phyloP scores from a whole-genome alignment of 2,113 vertebrate species.

The Lanius ludovicianus region DNA sequence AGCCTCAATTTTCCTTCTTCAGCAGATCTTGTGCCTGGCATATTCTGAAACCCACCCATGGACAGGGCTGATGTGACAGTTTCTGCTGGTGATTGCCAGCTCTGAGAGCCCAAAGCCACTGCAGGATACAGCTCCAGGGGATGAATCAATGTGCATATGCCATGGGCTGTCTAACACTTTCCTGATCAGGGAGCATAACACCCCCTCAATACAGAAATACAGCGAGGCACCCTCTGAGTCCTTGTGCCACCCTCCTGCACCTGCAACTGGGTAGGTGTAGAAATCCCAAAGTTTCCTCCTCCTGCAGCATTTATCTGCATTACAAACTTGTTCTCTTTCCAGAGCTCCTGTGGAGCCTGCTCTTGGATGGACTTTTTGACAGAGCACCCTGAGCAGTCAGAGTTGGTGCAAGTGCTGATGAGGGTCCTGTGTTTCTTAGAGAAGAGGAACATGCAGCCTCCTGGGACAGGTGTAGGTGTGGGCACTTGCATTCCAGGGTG shows the following conservation, averaged over 20 bases:
- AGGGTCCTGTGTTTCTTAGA: slow-evolving; percentile 55
- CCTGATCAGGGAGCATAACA: not conserved
- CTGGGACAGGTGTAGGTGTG: not conserved
- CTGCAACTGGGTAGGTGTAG: not conserved
- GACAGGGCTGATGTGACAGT: not conserved
- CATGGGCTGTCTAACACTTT: accelerated
- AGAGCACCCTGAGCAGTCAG: slow-evolving; percentile 4
- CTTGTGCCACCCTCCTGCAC: not conserved
- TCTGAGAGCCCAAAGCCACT: not conserved
- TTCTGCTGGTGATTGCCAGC: not conserved
- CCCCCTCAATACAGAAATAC: accelerated
- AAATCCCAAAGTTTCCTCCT: not conserved
- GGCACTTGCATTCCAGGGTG: not conserved
- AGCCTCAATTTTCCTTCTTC: not conserved
- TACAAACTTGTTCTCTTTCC: slow-evolving; percentile 64
- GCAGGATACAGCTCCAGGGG: not conserved
- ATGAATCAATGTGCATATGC: not conserved
- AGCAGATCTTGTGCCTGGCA: accelerated
- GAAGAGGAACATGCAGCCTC: slow-evolving; percentile 41
- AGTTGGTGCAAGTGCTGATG: slow-evolving; percentile 65
- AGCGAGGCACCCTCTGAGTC: accelerated
- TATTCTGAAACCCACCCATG: not conserved
- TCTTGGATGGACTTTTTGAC: slow-evolving; percentile 27
- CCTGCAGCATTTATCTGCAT: not conserved
- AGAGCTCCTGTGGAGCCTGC: not conserved